These are phyloP conservation scores for Rhineura floridana DNA, from an alignment of 2,113 vertebrate genomes.

Conservation along the genomic window DNA sequence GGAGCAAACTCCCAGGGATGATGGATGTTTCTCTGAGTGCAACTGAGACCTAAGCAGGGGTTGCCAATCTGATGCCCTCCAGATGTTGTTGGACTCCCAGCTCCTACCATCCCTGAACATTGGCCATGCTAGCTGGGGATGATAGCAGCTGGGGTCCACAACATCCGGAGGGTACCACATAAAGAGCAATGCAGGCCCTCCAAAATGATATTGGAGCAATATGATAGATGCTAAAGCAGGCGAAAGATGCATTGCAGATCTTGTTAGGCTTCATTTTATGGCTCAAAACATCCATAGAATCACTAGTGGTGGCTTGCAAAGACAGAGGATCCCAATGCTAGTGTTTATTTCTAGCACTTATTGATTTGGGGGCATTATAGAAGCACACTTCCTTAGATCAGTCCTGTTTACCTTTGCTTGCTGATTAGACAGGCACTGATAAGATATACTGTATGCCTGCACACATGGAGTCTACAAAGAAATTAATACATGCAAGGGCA, in stretches of 20 bases:
- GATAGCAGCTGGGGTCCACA: too few species aligned
- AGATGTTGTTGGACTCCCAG: too few species aligned
- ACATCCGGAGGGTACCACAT: too few species aligned
- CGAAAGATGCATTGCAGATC: not conserved
- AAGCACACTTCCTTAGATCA: not conserved
- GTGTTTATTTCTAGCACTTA: not conserved
- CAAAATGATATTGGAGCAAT: too few species aligned
- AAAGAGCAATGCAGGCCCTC: not conserved
- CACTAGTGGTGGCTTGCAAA: not conserved
- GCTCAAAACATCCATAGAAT: not conserved
- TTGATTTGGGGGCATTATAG: not conserved
- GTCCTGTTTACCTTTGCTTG: not conserved
- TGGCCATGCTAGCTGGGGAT: too few species aligned
- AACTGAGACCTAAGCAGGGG: too few species aligned
- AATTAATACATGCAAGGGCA: not conserved
- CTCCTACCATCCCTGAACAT: too few species aligned
- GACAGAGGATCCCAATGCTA: not conserved
- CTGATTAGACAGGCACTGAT: conserved; percentile 4
- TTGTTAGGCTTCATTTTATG: not conserved
- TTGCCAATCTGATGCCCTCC: too few species aligned
- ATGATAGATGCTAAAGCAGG: not conserved
- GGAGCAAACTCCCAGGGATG: not conserved
- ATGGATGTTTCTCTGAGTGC: not conserved
- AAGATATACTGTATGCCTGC: not conserved
- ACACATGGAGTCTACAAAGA: not conserved